Percentiles rank a stretch among this genome's conserved stretches.
These are phyloP conservation scores for Monodelphis domestica DNA, from an alignment of 2,797 vertebrate species.

Conservation along the genomic window DNA sequence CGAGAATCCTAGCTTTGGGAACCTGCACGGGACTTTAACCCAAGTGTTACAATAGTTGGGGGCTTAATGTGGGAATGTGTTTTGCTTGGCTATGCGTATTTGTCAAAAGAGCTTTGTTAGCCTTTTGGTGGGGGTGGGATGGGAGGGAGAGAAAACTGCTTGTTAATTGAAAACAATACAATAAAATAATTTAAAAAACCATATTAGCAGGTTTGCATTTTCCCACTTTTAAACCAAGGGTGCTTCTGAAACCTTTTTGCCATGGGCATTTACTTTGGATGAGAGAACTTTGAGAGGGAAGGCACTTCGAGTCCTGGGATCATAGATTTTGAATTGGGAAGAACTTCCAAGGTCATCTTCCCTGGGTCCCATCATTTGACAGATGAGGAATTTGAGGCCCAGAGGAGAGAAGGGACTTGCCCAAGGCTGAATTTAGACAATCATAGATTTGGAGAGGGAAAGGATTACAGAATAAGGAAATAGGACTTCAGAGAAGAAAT, in stretches of 20 bases:
- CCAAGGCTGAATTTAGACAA: not conserved
- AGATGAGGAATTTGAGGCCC: not conserved
- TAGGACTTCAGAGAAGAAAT: not conserved
- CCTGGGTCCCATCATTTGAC: not conserved
- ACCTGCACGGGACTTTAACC: not conserved
- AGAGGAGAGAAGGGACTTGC: not conserved
- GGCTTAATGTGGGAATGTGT: not conserved
- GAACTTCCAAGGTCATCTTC: not conserved
- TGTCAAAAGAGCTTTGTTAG: not conserved
- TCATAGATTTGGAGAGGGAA: not conserved
- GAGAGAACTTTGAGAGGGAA: not conserved
- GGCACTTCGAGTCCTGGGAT: not conserved
- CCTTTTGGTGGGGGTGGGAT: not conserved
- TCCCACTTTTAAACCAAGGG: not conserved
- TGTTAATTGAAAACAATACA: not conserved
- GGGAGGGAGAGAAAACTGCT: not conserved
- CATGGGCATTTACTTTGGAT: not conserved
- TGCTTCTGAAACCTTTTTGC: not conserved
- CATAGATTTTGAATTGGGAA: not conserved
- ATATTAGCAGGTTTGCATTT: not conserved
- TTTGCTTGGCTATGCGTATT: not conserved
- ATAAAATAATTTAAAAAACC: not conserved
- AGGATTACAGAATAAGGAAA: not conserved
- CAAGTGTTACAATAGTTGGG: not conserved
- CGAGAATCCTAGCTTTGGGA: not conserved